Evolutionary conservation across 2,797 vertebrate species (phyloP).

Genomic region (Onychomys leucogaster): DNA sequence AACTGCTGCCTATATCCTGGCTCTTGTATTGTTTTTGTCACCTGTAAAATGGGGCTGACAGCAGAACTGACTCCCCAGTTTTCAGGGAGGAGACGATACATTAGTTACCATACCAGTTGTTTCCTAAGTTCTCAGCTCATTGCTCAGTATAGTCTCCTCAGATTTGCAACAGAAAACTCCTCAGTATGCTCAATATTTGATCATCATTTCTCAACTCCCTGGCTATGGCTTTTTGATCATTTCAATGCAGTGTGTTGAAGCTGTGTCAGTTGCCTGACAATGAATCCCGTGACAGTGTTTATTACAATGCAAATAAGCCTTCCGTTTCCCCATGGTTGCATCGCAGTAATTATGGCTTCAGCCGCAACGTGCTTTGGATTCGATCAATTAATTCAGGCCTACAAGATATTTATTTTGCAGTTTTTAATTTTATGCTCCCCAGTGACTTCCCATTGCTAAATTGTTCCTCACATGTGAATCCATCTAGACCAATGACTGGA

Average conservation of each 20-base stretch:
- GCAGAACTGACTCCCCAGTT: not conserved
- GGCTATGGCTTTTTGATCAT: constrained; percentile 65
- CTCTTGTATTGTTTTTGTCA: not conserved
- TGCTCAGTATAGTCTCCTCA: constrained; percentile 3
- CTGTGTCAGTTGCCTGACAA: constrained; percentile 68
- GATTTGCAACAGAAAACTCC: constrained; percentile 30
- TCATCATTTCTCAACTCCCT: constrained; percentile 60
- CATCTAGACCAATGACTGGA: constrained; percentile 44
- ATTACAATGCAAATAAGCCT: constrained; percentile 62
- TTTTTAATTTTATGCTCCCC: constrained; percentile 68
- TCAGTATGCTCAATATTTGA: constrained; percentile 65
- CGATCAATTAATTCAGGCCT: constrained; percentile 77
- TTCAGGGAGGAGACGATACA: not conserved
- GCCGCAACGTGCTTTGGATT: constrained; percentile 54
- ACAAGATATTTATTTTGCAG: constrained; percentile 72
- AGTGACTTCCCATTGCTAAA: constrained; percentile 66
- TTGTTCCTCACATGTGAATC: constrained; percentile 36
- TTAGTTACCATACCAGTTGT: not conserved
- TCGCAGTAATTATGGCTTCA: constrained; percentile 42
- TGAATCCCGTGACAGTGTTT: constrained; percentile 59
- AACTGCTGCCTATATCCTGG: not conserved
- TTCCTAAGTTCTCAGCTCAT: not conserved
- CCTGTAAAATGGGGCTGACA: not conserved
- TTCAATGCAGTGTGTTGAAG: constrained; percentile 73
- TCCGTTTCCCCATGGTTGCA: constrained; percentile 2